A percentile compares a stretch with the other conserved stretches of the same genome.
phyloP scores from a whole-genome alignment of 1,140 invertebrate species.

The Lineus longissimus region DNA sequence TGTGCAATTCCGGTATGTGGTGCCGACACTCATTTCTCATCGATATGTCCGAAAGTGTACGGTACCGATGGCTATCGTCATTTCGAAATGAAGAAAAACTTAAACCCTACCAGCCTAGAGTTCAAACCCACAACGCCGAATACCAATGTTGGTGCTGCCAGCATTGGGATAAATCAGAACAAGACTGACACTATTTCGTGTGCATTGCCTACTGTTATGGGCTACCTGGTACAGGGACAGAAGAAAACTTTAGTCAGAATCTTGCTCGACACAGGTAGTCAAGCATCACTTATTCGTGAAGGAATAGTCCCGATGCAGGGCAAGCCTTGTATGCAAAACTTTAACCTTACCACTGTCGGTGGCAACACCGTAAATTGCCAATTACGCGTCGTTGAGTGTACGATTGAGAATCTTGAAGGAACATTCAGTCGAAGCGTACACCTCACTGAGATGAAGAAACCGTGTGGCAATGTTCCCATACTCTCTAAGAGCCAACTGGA shows the following conservation, averaged over 20 bases:
- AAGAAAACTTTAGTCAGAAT: constrained; percentile 1
- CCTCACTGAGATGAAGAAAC: constrained; percentile 7
- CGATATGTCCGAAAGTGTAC: not conserved
- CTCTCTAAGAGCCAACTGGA: not conserved
- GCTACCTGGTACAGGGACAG: not conserved
- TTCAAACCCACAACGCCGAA: not conserved
- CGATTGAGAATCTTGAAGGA: not conserved
- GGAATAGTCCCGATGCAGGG: not conserved
- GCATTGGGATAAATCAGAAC: not conserved
- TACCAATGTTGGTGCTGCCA: not conserved
- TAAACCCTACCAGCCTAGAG: not conserved
- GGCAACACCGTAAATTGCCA: not conserved
- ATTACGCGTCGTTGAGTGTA: not conserved
- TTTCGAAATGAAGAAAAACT: not conserved
- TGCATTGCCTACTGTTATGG: constrained; percentile 4
- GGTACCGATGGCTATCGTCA: not conserved
- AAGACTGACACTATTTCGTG: not conserved
- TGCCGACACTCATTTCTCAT: not conserved
- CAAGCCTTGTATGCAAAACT: not conserved
- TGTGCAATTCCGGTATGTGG: not conserved
- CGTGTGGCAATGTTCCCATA: not conserved
- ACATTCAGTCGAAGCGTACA: not conserved
- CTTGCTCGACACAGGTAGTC: not conserved
- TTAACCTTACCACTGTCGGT: constrained; percentile 1
- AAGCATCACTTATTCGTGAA: not conserved